phyloP scores from a whole-genome alignment of 2,113 vertebrate genomes.

The Dasyornis broadbenti region DNA sequence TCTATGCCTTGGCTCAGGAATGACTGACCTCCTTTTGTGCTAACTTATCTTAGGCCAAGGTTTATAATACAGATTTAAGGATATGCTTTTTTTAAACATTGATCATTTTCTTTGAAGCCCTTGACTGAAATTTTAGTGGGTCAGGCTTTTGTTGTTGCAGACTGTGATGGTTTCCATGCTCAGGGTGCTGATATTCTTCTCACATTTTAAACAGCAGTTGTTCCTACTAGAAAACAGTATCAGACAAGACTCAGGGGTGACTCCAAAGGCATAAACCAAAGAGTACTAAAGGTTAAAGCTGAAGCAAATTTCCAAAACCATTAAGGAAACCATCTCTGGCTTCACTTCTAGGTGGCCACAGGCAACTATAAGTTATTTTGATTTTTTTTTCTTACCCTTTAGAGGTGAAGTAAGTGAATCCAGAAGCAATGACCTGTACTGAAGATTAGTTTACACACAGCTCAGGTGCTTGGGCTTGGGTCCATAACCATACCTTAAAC shows the following conservation, averaged over 20 bases:
- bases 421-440: neutral
- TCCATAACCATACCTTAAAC: neutral
- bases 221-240: neutral
- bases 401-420: fast-evolving
- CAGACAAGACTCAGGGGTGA: neutral
- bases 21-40: neutral
- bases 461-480: neutral
- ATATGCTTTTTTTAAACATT: neutral
- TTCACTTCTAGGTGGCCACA: neutral
- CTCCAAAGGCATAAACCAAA: neutral
- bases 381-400: fast-evolving
- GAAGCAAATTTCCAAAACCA: neutral
- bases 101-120: neutral
- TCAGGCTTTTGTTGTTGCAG: neutral
- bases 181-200: neutral
- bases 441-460: neutral
- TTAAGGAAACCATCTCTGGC: neutral
- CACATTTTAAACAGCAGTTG: neutral
- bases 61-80: neutral
- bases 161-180: neutral
- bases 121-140: neutral
- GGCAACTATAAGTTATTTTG: neutral
- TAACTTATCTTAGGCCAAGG: neutral
- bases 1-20: neutral
- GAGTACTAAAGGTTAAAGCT: neutral